Base-by-base conservation (phyloP, 2,888 invertebrate species). In the Ennomos erosarius region DNA sequence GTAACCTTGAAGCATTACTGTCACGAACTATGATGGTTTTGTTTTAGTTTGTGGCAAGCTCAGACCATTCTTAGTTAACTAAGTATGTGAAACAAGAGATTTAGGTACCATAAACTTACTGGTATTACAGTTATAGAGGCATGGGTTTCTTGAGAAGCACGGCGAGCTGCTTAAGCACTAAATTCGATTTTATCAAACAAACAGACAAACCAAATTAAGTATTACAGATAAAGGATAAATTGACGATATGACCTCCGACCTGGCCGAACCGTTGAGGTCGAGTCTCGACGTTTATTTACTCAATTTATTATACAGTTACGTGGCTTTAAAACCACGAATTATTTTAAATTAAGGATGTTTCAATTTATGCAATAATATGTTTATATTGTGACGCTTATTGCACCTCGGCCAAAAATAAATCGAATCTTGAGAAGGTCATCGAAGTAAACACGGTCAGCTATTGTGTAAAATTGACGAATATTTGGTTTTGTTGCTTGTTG, bases 301-400 rank as follows among this genome's bases (percentile, higher is more conserved):
- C 36, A 42, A 51, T 37, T 46, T 57, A 57, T 57, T 57, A 42
- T 13, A 44, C 55, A 36, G 35, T 39, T 16, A 33, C 11, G 11
- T 39, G 39, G 16, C 34, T 33, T 16, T 40, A 44, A 49, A 48
- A 49, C 45, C 49, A 49, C 11, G n/a, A 35, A 58, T 53, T 35
- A 49, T 49, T 58, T 36, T 33, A 49, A 50, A 43, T 50, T 40
- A 45, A 50, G 49, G 8, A 53, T 53, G n/a, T 44, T 49, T 44
- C 50, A 34, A 42, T 55, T 49, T 55, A 43, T 44, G 37, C 38
- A 44, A 2, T 43, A 34, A 11, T 38, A 37, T 43, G 12, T 47
- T 48, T 36, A 16, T 10, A 34, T 38, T 55, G 37, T 26, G 42
- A 49, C 44, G 43, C 26, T 36, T 43, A 43, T 34, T 37, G 36